These are phyloP conservation scores for Dipodomys spectabilis DNA, from an alignment of 2,113 vertebrate genomes.

Conservation along the genomic window DNA sequence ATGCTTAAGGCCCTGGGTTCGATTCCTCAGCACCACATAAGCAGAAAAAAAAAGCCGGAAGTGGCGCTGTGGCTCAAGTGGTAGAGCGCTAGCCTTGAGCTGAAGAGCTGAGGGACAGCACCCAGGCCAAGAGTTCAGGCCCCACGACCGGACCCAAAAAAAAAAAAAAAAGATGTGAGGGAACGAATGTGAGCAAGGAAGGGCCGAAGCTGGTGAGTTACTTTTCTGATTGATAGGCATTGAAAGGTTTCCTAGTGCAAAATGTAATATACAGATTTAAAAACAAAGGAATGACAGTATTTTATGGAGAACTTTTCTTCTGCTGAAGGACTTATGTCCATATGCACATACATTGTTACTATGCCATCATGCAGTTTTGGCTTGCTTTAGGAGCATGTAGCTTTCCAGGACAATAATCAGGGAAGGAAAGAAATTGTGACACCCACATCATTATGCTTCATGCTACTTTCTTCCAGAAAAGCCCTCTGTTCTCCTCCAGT, in stretches of 20 bases:
- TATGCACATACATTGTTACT: neutral
- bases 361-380: neutral
- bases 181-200: slow-evolving; percentile 16
- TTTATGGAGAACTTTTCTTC: slow-evolving; percentile 10
- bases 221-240: slow-evolving; percentile 24
- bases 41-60: too few relatives aligned
- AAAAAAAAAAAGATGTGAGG: neutral
- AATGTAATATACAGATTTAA: slow-evolving; percentile 20
- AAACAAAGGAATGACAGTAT: neutral
- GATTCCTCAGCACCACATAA: too few relatives aligned
- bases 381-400: slow-evolving; percentile 4
- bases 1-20: too few relatives aligned
- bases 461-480: neutral
- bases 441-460: neutral
- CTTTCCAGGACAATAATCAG: slow-evolving; percentile 22
- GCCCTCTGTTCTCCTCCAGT: neutral
- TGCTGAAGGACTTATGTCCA: slow-evolving; percentile 4
- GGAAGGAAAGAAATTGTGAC: neutral
- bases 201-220: neutral
- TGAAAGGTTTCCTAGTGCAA: neutral
- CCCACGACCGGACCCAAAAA: too few relatives aligned
- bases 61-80: too few relatives aligned
- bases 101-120: too few relatives aligned
- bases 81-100: too few relatives aligned
- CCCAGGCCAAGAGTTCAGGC: too few relatives aligned